phyloP scores from a whole-genome alignment of 2,797 vertebrate species.

The Dermochelys coriacea region DNA sequence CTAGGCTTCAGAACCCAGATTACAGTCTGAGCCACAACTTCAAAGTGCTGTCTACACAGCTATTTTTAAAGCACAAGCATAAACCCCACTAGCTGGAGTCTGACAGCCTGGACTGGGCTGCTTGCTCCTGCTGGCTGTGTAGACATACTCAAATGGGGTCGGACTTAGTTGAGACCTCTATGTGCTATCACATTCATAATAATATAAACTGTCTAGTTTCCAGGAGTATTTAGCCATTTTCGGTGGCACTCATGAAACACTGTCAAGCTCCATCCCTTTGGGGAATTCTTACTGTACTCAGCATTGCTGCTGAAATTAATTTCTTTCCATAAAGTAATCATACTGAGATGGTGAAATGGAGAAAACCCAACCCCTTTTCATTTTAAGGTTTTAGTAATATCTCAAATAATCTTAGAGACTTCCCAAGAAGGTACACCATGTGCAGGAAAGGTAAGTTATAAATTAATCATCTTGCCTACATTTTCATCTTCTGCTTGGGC shows the following conservation, averaged over 20 bases:
- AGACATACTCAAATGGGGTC: neutral
- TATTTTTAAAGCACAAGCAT: neutral
- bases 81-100: neutral
- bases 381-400: neutral
- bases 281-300: neutral
- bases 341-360: neutral
- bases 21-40: neutral
- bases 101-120: neutral
- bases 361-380: neutral
- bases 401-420: neutral
- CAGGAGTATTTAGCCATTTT: neutral
- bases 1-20: neutral
- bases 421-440: conserved; percentile 1
- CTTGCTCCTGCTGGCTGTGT: neutral
- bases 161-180: neutral
- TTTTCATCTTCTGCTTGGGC: neutral
- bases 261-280: neutral
- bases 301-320: neutral
- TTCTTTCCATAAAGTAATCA: neutral
- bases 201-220: neutral
- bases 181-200: neutral
- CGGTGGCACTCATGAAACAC: neutral
- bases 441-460: neutral
- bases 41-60: too few species aligned
- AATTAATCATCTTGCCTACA: conserved; percentile 43